Conservation (phyloP, 2,113 vertebrate species). For the Atherinomorus stipes region DNA sequence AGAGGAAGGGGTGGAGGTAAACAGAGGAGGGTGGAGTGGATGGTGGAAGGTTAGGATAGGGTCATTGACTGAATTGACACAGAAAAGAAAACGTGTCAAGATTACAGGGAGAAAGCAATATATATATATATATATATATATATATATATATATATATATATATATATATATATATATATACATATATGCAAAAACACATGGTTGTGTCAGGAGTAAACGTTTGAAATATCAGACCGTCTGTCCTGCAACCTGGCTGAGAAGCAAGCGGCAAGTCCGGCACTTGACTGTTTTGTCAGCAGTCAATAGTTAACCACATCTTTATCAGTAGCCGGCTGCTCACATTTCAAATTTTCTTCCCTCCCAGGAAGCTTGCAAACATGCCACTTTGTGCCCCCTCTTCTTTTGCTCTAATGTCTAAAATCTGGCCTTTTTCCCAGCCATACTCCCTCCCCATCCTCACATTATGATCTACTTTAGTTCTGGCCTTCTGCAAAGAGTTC, state of each 20-base stretch:
- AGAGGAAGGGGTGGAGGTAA: constrained; percentile 61
- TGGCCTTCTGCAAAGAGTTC: constrained; percentile 3
- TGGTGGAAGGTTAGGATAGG: too few relatives aligned
- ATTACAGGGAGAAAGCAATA: too few relatives aligned
- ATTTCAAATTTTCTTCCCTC: constrained; percentile 5
- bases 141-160: too few relatives aligned
- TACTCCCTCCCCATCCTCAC: constrained; percentile 1
- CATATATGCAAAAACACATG: background rate
- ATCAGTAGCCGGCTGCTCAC: constrained; percentile 47
- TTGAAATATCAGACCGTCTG: background rate
- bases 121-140: too few relatives aligned
- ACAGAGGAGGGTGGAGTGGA: constrained; percentile 7
- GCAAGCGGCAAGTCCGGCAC: constrained; percentile 13
- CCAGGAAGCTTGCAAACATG: constrained; percentile 1
- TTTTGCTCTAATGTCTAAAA: constrained; percentile 15
- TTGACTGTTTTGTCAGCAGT: constrained; percentile 45
- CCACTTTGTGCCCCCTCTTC: background rate
- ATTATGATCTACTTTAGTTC: background rate
- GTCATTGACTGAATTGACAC: constrained; percentile 15
- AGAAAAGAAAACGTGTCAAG: background rate
- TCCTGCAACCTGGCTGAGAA: constrained; percentile 6
- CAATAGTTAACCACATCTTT: constrained; percentile 69
- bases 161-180: too few relatives aligned
- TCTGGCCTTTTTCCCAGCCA: constrained; percentile 19
- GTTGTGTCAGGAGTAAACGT: background rate